Evolutionary conservation across 2,113 vertebrate genomes (phyloP).

Genomic region (Meriones unguiculatus): DNA sequence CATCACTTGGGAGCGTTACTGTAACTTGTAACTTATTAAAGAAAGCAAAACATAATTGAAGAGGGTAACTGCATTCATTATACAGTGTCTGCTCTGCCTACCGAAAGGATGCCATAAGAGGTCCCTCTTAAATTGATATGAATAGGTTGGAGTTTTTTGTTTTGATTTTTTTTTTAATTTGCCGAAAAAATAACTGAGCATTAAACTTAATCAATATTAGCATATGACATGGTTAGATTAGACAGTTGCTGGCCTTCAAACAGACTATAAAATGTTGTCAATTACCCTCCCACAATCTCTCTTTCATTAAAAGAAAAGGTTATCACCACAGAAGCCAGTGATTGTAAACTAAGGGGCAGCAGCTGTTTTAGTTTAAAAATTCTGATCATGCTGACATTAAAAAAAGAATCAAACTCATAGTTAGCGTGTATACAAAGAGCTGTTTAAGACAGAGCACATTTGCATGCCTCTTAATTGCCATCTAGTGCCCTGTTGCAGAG

Average conservation of each 20-base stretch:
- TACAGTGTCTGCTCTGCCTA: slow-evolving; percentile 25
- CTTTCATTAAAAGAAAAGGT: slow-evolving; percentile 39
- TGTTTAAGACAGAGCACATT: slow-evolving; percentile 35
- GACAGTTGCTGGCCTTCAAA: slow-evolving; percentile 65
- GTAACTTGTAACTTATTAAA: slow-evolving; percentile 29
- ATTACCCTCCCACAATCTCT: slow-evolving; percentile 57
- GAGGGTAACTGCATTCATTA: neutral
- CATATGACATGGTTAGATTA: slow-evolving; percentile 64
- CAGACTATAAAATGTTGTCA: slow-evolving; percentile 77
- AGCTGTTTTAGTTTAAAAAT: slow-evolving; percentile 75
- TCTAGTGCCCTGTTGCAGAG: neutral
- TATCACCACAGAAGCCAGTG: slow-evolving; percentile 78
- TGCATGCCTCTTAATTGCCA: slow-evolving; percentile 52
- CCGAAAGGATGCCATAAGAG: slow-evolving; percentile 61
- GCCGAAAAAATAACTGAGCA: slow-evolving; percentile 57
- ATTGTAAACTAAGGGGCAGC: slow-evolving; percentile 74
- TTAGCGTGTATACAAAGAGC: slow-evolving; percentile 37
- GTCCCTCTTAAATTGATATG: neutral
- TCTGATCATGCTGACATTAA: slow-evolving; percentile 51
- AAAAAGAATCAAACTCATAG: slow-evolving; percentile 27
- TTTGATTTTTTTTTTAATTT: neutral
- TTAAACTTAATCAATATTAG: slow-evolving; percentile 74
- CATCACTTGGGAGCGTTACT: neutral
- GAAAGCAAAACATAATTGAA: slow-evolving; percentile 60
- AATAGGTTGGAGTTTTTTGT: slow-evolving; percentile 56